phyloP scores from a whole-genome alignment of 2,797 vertebrate genomes.

The Cyclura pinguis region DNA sequence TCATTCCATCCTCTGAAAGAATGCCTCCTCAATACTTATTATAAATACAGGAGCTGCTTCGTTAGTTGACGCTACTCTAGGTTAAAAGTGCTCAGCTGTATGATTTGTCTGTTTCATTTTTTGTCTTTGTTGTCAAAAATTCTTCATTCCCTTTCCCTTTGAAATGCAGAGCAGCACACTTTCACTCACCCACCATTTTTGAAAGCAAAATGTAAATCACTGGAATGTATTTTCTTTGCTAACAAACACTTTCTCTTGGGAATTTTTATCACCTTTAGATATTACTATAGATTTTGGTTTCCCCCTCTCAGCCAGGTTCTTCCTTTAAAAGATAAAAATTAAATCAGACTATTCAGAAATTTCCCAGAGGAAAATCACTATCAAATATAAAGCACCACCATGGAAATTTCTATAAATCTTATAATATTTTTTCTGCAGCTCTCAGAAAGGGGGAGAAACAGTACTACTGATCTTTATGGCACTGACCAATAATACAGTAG shows the following conservation, averaged over 20 bases:
- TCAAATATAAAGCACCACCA: slow-evolving; percentile 64
- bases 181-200: slow-evolving; percentile 71
- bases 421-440: slow-evolving; percentile 45
- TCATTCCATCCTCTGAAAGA: slow-evolving; percentile 66
- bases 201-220: slow-evolving; percentile 80
- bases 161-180: slow-evolving; percentile 74
- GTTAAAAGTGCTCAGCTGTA: slow-evolving; percentile 78
- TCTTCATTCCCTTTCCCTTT: slow-evolving; percentile 77
- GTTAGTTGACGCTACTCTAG: slow-evolving; percentile 60
- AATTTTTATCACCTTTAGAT: slow-evolving; percentile 71
- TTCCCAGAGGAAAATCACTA: slow-evolving; percentile 67
- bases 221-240: slow-evolving; percentile 79
- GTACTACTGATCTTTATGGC: slow-evolving; percentile 36
- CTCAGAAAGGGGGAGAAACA: slow-evolving; percentile 41
- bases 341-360: slow-evolving; percentile 71
- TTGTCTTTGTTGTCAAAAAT: slow-evolving; percentile 78
- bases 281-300: slow-evolving; percentile 56
- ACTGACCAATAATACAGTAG: slow-evolving; percentile 43
- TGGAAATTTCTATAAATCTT: slow-evolving; percentile 39
- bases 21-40: slow-evolving; percentile 63
- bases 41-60: slow-evolving; percentile 60
- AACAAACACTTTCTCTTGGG: slow-evolving; percentile 73
- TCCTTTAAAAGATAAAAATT: slow-evolving; percentile 68
- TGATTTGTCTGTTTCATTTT: slow-evolving; percentile 77
- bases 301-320: background rate